Base-by-base conservation (phyloP, 1,140 invertebrate species). In the Nautilus pompilius region DNA sequence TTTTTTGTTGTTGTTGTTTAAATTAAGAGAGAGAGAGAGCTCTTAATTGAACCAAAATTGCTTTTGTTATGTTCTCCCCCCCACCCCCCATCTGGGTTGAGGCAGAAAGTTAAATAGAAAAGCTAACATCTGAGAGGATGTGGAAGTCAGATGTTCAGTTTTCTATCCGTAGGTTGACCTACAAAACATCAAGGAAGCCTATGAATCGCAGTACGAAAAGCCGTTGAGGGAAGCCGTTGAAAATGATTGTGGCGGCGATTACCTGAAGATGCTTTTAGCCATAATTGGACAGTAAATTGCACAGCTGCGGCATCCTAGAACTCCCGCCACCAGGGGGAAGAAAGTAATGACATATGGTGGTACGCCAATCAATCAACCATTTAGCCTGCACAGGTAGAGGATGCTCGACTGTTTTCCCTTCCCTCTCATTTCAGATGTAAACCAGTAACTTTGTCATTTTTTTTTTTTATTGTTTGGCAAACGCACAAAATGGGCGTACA, bases 181-280 rank as follows among this genome's bases (percentile, higher is more conserved):
- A 51, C 61, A 66, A 36, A 69, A 75, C 29, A 71, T 79, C 13
- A 69, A 69, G 53, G 59, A 69, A 4, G 58, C 65, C 5, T 79
- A 70, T 46, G 60, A 69, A 53, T 30, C 41, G 15, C 62, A 64
- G 57, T 76, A 76, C 63, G 75, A 69, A 32, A 70, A 59, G 33
- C 51, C 68, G 30, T 59, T 79, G 20, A 46, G 28, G 8, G 73
- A 76, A 8, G 66, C 62, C 13, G 60, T 79, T 13, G 63, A 62
- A 0, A 68, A 65, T 28, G 77, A 79, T 46, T 77, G 75, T 60
- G 58, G 73, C 30, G 77, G 77, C 24, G 77, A 79, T 57, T 78
- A 79, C 61, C 76, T 74, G 46, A 65, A 58, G 28, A 68, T 79
- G 57, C 67, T 79, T 5, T 32, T 72, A 46, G 62, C 70, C 29